Evolutionary conservation across 2,113 vertebrate genomes (phyloP).

Genomic region (Lates calcarifer): DNA sequence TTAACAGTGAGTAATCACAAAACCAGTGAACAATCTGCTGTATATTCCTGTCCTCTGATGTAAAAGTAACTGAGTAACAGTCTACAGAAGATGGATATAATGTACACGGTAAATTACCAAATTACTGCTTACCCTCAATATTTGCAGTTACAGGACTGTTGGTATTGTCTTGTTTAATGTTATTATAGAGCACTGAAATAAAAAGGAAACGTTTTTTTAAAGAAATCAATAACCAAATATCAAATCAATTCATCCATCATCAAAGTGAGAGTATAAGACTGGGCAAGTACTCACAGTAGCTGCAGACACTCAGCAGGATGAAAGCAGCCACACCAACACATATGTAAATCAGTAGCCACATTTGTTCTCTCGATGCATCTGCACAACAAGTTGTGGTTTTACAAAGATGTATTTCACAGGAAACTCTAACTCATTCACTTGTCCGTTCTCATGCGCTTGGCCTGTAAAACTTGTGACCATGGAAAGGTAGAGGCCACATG

Average conservation of each 20-base stretch:
- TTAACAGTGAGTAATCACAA: neutral
- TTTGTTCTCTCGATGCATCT: neutral
- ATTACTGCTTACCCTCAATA: conserved; percentile 10
- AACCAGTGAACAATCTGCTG: neutral
- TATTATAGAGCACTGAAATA: conserved; percentile 31
- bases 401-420: conserved; percentile 38
- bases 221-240: neutral
- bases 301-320: conserved; percentile 35
- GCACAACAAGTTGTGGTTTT: conserved; percentile 37
- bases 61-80: neutral
- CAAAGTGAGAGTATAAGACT: neutral
- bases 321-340: conserved; percentile 28
- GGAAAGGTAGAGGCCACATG: neutral
- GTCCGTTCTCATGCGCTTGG: neutral
- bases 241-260: neutral
- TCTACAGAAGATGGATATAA: neutral
- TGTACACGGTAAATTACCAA: neutral
- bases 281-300: conserved; percentile 59
- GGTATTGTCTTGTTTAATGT: neutral
- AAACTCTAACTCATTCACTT: conserved; percentile 28
- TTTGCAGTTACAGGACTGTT: neutral
- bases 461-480: conserved; percentile 1
- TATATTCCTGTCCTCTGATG: neutral
- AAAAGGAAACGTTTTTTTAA: neutral
- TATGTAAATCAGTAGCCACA: conserved; percentile 30